These are phyloP conservation scores for Eristalis intricaria DNA, from an alignment of 2,888 invertebrate genomes.

Conservation along the genomic window DNA sequence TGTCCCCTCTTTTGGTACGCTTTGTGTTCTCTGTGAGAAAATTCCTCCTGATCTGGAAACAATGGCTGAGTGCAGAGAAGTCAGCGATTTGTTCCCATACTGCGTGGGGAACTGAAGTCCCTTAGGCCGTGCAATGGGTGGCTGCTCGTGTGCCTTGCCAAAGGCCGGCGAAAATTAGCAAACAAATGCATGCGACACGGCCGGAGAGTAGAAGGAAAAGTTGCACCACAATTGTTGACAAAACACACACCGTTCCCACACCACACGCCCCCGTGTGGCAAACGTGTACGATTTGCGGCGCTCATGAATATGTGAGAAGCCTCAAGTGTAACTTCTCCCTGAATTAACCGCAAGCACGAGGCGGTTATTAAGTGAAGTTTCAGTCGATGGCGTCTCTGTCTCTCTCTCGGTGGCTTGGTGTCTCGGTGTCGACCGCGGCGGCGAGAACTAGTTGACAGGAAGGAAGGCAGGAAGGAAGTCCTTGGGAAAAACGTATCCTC, in stretches of 20 bases:
- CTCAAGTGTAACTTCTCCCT: slow-evolving; percentile 40
- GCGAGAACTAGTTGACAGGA: slow-evolving; percentile 51
- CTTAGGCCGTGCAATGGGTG: slow-evolving; percentile 23
- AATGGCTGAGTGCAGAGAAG: slow-evolving; percentile 56
- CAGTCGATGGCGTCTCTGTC: slow-evolving; percentile 13
- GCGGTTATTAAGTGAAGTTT: slow-evolving; percentile 63
- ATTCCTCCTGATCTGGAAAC: slow-evolving; percentile 58
- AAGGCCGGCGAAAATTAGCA: slow-evolving; percentile 33
- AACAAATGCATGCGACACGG: slow-evolving; percentile 45
- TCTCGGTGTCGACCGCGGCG: slow-evolving; percentile 11
- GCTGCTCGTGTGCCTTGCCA: slow-evolving; percentile 18
- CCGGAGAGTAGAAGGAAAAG: not conserved
- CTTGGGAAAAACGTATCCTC: slow-evolving; percentile 68
- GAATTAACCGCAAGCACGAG: slow-evolving; percentile 52
- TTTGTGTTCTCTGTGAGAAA: slow-evolving; percentile 65
- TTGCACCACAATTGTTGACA: slow-evolving; percentile 59
- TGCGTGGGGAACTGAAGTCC: slow-evolving; percentile 62
- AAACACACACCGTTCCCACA: slow-evolving; percentile 44
- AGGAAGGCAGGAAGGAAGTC: slow-evolving; percentile 69
- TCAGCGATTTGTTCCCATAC: slow-evolving; percentile 50
- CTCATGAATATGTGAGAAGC: slow-evolving; percentile 63
- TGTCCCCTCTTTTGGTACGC: slow-evolving; percentile 10
- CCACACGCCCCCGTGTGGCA: slow-evolving; percentile 2
- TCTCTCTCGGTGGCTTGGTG: not conserved
- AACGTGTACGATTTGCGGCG: slow-evolving; percentile 50